Conservation (phyloP, 2,797 vertebrate species). For the Ataeniobius toweri region DNA sequence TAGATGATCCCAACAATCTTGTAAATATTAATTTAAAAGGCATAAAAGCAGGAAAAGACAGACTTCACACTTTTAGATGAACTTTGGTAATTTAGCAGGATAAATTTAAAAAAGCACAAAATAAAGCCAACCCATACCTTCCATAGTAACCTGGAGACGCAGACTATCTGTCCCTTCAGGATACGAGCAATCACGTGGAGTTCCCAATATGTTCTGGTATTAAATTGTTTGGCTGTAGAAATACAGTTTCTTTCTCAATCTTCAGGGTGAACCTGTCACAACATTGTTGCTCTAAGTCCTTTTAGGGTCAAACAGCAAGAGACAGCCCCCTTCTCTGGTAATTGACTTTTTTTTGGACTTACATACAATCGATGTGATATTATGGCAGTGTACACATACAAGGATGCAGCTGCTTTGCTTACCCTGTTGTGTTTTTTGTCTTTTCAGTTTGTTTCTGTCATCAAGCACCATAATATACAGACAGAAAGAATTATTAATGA, state of each 20-base stretch:
- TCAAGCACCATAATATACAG: too few species aligned
- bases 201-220: constrained; percentile 32
- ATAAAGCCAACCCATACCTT: constrained; percentile 19
- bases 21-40: too few species aligned
- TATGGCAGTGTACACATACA: too few species aligned
- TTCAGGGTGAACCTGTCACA: constrained; percentile 29
- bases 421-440: too few species aligned
- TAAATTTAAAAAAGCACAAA: neutral
- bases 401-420: too few species aligned
- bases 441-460: too few species aligned
- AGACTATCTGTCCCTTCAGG: fast-evolving
- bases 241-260: neutral
- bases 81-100: too few species aligned
- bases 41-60: too few species aligned
- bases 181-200: constrained; percentile 30
- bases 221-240: constrained; percentile 31
- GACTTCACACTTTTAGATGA: too few species aligned
- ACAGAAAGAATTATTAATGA: too few species aligned
- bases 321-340: constrained; percentile 7
- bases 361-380: constrained; percentile 13
- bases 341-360: constrained; percentile 17
- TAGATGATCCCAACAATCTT: too few species aligned
- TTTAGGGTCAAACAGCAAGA: neutral
- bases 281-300: neutral
- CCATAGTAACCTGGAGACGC: constrained; percentile 14